Conservation (phyloP, 2,888 invertebrate genomes). For the Pegoplata infirma region DNA sequence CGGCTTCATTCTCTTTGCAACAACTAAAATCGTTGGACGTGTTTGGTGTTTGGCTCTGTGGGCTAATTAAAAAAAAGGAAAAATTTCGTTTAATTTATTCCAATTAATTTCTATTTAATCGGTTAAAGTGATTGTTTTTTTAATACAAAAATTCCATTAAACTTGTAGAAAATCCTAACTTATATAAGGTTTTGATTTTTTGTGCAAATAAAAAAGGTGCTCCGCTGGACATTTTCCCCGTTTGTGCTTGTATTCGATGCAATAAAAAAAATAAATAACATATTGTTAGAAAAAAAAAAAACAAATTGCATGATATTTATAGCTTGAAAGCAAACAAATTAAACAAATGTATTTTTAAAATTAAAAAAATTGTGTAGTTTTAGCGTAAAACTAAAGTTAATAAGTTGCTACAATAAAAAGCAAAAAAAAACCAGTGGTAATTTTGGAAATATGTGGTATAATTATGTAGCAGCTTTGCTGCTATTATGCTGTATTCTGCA, state of each 20-base stretch:
- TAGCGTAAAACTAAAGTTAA: not conserved
- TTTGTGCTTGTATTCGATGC: not conserved
- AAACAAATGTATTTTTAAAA: conserved; percentile 32
- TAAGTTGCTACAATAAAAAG: not conserved
- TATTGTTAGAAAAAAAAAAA: conserved; percentile 36
- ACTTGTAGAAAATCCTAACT: not conserved
- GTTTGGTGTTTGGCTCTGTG: conserved; percentile 42
- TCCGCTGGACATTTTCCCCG: not conserved
- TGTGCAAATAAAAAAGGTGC: not conserved
- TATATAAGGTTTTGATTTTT: not conserved
- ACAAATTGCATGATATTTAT: conserved; percentile 26
- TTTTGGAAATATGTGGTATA: conserved; percentile 40
- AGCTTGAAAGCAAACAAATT: conserved; percentile 31
- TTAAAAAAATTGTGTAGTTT: conserved; percentile 16
- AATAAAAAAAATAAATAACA: conserved; percentile 20
- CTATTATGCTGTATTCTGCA: conserved; percentile 8
- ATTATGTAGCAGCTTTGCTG: conserved; percentile 32
- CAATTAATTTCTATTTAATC: not conserved
- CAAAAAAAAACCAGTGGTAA: not conserved
- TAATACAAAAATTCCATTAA: not conserved
- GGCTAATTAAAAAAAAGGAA: not conserved
- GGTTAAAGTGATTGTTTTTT: not conserved
- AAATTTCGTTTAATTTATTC: conserved; percentile 2
- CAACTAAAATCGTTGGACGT: too few relatives aligned
- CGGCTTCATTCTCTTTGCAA: too few relatives aligned